Evolutionary conservation across 2,113 vertebrate genomes (phyloP).

Genomic region (Urocolius indicus): DNA sequence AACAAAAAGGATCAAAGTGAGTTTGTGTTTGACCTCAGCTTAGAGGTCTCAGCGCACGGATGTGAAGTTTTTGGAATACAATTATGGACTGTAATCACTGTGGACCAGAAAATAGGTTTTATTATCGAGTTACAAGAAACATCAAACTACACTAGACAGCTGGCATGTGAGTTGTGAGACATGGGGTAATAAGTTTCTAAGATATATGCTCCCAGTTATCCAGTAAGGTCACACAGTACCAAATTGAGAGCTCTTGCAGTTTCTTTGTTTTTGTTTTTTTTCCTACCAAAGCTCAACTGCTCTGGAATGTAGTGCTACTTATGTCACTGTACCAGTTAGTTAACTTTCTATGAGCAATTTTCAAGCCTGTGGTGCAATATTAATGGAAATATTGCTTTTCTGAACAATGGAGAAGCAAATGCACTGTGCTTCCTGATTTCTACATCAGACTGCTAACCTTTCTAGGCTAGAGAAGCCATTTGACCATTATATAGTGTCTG

Average conservation of each 20-base stretch:
- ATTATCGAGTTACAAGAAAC: not conserved
- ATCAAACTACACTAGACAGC: not conserved
- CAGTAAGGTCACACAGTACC: not conserved
- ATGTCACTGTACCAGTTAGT: not conserved
- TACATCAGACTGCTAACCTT: not conserved
- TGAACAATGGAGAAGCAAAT: not conserved
- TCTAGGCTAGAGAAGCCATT: not conserved
- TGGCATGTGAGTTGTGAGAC: not conserved
- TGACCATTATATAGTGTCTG: not conserved
- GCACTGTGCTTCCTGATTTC: not conserved
- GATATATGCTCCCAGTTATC: not conserved
- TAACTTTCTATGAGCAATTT: not conserved
- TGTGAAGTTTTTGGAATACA: conserved; percentile 8
- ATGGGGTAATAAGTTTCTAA: not conserved
- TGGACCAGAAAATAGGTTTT: not conserved
- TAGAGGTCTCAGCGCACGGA: not conserved
- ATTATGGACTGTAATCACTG: not conserved
- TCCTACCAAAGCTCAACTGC: not conserved
- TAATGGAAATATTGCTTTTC: not conserved
- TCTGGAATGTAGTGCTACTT: not conserved
- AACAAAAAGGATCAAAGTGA: conserved; percentile 60
- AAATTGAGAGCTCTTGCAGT: not conserved
- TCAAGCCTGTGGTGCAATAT: not conserved
- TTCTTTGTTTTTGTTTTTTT: accelerated
- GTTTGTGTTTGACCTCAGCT: not conserved